Evolutionary conservation across 2,113 vertebrate species (phyloP).

Genomic region (Rhagologus leucostigma): DNA sequence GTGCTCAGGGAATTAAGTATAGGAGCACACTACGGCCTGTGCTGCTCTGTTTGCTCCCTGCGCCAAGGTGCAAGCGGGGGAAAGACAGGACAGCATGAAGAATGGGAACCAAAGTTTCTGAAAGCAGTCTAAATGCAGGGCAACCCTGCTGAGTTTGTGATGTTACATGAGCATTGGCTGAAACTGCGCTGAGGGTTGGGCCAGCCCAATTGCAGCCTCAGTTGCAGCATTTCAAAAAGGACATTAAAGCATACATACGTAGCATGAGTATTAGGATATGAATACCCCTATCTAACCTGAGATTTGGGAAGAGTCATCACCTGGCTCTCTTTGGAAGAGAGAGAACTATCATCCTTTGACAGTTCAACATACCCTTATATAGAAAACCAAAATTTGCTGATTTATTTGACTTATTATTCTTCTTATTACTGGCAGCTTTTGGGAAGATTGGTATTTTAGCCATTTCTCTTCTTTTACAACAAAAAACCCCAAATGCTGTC

Average conservation of each 20-base stretch:
- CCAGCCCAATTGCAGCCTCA: neutral
- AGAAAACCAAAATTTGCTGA: neutral
- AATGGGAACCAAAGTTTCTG: neutral
- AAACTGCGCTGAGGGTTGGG: neutral
- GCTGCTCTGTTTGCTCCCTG: neutral
- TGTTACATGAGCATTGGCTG: neutral
- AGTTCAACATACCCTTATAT: neutral
- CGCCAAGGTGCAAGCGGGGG: fast-evolving
- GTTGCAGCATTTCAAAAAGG: neutral
- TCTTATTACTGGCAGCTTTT: neutral
- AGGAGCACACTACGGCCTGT: neutral
- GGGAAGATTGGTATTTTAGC: neutral
- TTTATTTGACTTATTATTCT: neutral
- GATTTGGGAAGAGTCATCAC: neutral
- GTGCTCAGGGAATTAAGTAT: neutral
- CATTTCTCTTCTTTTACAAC: neutral
- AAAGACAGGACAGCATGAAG: neutral
- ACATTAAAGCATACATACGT: neutral
- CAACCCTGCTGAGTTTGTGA: neutral
- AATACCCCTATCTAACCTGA: neutral
- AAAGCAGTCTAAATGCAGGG: neutral
- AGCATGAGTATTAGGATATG: neutral
- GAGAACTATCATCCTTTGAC: neutral
- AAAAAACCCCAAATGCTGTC: neutral
- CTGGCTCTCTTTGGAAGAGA: neutral